A percentile compares a stretch with the other conserved stretches of the same genome.
phyloP scores from a whole-genome alignment of 2,888 invertebrate species.

The Cantharis nigra region DNA sequence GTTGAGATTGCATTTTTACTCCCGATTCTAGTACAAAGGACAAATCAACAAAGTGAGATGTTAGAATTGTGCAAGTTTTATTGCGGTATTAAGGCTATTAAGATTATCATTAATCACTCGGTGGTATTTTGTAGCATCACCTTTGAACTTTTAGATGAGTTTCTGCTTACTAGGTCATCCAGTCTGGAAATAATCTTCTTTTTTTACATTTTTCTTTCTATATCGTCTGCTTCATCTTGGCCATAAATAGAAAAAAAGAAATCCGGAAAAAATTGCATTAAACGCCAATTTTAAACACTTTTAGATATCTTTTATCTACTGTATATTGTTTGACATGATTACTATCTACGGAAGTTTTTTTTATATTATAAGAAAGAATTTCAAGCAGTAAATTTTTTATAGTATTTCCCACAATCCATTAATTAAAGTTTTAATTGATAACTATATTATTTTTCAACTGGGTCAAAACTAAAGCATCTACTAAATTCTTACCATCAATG shows the following conservation, averaged over 20 bases:
- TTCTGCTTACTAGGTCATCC: neutral
- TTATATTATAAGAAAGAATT: neutral
- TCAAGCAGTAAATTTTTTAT: neutral
- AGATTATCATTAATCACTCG: neutral
- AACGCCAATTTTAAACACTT: no score
- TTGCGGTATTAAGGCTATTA: neutral
- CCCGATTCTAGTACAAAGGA: neutral
- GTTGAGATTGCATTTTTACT: neutral
- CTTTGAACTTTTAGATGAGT: neutral
- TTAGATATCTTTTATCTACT: no score
- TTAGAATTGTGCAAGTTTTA: neutral
- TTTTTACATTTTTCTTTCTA: neutral
- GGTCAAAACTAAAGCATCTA: neutral
- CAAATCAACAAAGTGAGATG: neutral
- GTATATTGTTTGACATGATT: no score
- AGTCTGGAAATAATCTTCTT: neutral
- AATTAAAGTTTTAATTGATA: neutral
- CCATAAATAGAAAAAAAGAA: neutral
- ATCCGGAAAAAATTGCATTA: neutral
- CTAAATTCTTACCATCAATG: slow-evolving; percentile 71
- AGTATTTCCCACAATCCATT: neutral
- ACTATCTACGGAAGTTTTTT: no score
- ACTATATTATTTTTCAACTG: neutral
- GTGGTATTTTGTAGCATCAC: neutral
- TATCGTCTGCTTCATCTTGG: neutral